These are phyloP conservation scores for Pyrrhosoma nymphula DNA, from an alignment of 2,888 invertebrate genomes.

Conservation along the genomic window DNA sequence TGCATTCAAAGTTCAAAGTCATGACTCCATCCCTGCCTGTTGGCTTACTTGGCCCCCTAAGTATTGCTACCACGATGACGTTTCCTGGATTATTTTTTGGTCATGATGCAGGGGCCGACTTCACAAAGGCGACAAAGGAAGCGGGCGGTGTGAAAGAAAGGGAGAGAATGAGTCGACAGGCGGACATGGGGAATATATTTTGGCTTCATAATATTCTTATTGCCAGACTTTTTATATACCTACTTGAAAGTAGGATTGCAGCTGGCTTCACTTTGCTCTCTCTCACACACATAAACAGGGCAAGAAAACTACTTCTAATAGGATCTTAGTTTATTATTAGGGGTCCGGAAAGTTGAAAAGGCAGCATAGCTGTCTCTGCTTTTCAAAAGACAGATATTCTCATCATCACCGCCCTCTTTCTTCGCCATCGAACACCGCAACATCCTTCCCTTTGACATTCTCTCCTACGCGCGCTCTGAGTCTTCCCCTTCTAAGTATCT, in stretches of 20 bases:
- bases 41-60: too few species aligned
- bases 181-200: background rate
- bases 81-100: background rate
- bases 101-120: background rate
- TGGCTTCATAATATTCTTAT: background rate
- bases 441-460: background rate
- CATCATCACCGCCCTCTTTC: background rate
- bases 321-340: slow-evolving; percentile 29
- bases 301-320: background rate
- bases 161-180: background rate
- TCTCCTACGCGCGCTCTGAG: background rate
- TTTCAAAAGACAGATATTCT: slow-evolving; percentile 49
- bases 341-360: background rate
- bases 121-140: background rate
- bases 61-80: too few species aligned
- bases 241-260: background rate
- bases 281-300: background rate
- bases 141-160: background rate
- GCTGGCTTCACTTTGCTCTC: background rate
- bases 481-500: background rate
- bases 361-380: background rate
- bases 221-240: background rate
- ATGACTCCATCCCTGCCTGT: too few species aligned
- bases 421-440: background rate
- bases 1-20: too few species aligned